These are phyloP conservation scores for Nematopogon swammerdamellus DNA, from an alignment of 2,888 invertebrate species.

Conservation along the genomic window DNA sequence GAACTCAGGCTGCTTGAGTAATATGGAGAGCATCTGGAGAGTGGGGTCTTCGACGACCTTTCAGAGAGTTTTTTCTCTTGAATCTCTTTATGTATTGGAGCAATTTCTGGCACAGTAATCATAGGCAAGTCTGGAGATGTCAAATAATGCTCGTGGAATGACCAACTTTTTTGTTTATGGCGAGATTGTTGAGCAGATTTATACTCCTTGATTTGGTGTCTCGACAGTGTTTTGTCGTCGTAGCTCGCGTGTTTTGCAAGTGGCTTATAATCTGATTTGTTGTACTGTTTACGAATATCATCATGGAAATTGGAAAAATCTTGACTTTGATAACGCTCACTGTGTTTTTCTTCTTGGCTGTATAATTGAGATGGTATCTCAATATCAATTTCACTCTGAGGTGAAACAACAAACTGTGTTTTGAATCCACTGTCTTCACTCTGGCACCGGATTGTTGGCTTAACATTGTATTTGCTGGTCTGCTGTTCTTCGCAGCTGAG, in stretches of 20 bases:
- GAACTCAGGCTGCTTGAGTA: slow-evolving; percentile 74
- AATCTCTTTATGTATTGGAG: slow-evolving; percentile 40
- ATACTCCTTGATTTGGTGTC: slow-evolving; percentile 62
- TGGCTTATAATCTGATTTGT: slow-evolving; percentile 55
- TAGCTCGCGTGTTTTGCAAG: slow-evolving; percentile 63
- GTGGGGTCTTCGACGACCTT: slow-evolving; percentile 50
- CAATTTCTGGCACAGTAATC: slow-evolving; percentile 54
- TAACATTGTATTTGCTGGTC: slow-evolving; percentile 36
- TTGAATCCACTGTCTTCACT: slow-evolving; percentile 57
- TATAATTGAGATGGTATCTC: slow-evolving; percentile 55
- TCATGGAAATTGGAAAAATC: slow-evolving; percentile 55
- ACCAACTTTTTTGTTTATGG: slow-evolving; percentile 60
- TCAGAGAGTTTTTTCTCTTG: slow-evolving; percentile 39
- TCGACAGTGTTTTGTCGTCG: slow-evolving; percentile 61
- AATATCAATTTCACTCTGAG: slow-evolving; percentile 54
- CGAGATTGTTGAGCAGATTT: slow-evolving; percentile 55
- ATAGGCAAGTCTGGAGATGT: slow-evolving; percentile 51
- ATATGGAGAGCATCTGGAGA: slow-evolving; percentile 70
- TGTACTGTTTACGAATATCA: slow-evolving; percentile 32
- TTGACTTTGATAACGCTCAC: slow-evolving; percentile 63
- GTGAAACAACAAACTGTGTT: slow-evolving; percentile 35
- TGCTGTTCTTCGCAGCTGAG: slow-evolving; percentile 49
- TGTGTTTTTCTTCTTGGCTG: slow-evolving; percentile 60
- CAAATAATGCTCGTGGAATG: slow-evolving; percentile 62
- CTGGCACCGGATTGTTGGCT: slow-evolving; percentile 54